Conservation (phyloP, 2,113 vertebrate species). For the Chaetorhynchus papuensis region DNA sequence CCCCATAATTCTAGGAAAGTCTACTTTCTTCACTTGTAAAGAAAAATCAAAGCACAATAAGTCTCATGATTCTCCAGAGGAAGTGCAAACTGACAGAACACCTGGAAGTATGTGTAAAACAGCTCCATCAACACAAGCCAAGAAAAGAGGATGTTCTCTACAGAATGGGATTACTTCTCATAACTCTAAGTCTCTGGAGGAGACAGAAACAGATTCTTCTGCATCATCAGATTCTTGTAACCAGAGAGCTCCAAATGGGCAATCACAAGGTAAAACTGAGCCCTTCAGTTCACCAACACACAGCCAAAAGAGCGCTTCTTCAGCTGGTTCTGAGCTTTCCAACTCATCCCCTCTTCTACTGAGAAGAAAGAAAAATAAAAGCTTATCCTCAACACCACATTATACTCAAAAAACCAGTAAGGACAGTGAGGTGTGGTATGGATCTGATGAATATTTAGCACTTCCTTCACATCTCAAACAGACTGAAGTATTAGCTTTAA, state of each 20-base stretch:
- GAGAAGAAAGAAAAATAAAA: slow-evolving; percentile 51
- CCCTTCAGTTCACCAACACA: slow-evolving; percentile 9
- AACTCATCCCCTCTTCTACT: slow-evolving; percentile 35
- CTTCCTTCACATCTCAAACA: slow-evolving; percentile 91
- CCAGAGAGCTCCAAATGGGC: neutral
- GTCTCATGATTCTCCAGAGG: slow-evolving; percentile 18
- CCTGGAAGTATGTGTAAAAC: neutral
- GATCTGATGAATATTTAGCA: slow-evolving; percentile 94
- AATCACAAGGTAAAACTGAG: slow-evolving; percentile 32
- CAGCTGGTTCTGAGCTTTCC: slow-evolving; percentile 49
- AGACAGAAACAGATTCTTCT: slow-evolving; percentile 60
- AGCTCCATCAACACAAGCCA: neutral
- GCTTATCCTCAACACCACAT: slow-evolving; percentile 25
- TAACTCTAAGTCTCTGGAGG: slow-evolving; percentile 1
- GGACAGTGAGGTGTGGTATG: slow-evolving; percentile 81
- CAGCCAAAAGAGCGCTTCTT: slow-evolving; percentile 53
- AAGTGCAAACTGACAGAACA: neutral
- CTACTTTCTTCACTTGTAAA: slow-evolving; percentile 47
- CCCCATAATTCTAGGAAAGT: slow-evolving; percentile 51
- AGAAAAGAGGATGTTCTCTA: neutral
- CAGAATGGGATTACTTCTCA: slow-evolving; percentile 27
- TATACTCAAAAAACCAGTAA: slow-evolving; percentile 27
- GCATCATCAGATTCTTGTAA: slow-evolving; percentile 42
- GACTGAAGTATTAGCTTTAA: slow-evolving; percentile 89
- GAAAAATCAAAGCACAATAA: slow-evolving; percentile 68